Evolutionary conservation across 1,140 invertebrate genomes (phyloP).

Genomic region (Leptoteleia sp.): DNA sequence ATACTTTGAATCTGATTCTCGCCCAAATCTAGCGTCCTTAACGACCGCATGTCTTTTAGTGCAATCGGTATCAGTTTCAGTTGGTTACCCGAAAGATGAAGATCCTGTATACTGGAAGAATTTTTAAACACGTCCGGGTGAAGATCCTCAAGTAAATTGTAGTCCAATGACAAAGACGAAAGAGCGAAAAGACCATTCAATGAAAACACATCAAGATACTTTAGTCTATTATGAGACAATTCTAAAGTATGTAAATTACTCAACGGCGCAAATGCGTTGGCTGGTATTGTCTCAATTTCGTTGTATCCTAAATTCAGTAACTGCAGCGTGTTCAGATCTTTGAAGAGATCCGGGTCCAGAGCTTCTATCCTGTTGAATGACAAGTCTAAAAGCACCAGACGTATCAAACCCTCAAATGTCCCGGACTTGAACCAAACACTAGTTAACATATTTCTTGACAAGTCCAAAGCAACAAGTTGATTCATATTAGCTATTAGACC

Average conservation of each 20-base stretch:
- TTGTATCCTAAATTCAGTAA: constrained; percentile 91
- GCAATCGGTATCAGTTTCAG: constrained; percentile 88
- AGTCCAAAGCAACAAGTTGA: constrained; percentile 91
- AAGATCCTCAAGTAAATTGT: constrained; percentile 87
- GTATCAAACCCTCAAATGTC: constrained; percentile 92
- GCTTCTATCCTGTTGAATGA: constrained; percentile 91
- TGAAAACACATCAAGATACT: constrained; percentile 86
- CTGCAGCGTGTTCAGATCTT: constrained; percentile 90
- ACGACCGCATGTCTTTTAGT: constrained; percentile 87
- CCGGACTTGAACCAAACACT: constrained; percentile 90
- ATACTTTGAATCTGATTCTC: constrained; percentile 89
- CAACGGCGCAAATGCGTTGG: constrained; percentile 89
- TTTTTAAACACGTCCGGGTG: constrained; percentile 91
- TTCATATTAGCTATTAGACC: constrained; percentile 91
- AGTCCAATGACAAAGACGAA: constrained; percentile 89
- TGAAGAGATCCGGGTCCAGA: constrained; percentile 90
- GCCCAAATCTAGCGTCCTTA: constrained; percentile 90
- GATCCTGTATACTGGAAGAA: constrained; percentile 88
- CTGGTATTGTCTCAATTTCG: constrained; percentile 87
- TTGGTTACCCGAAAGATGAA: constrained; percentile 91
- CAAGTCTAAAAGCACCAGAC: constrained; percentile 91
- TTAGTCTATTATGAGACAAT: constrained; percentile 88
- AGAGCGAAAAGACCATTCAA: constrained; percentile 91
- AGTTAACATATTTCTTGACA: constrained; percentile 93
- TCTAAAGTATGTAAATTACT: constrained; percentile 91